These are phyloP conservation scores for Coranthus polyacanthus DNA, from an alignment of 2,797 vertebrate species.

Conservation along the genomic window DNA sequence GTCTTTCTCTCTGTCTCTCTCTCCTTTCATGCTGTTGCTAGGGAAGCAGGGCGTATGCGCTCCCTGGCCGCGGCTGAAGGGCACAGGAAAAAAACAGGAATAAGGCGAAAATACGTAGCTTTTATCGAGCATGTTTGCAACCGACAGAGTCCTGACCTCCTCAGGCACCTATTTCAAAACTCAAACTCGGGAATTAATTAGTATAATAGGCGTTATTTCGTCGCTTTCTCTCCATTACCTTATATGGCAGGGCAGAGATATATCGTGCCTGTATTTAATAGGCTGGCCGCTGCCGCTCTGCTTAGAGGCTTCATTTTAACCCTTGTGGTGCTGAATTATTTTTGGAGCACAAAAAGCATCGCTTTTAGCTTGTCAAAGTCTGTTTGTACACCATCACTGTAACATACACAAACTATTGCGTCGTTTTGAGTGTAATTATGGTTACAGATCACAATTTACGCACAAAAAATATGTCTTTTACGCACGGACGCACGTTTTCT, in stretches of 20 bases:
- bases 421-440: not conserved
- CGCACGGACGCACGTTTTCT: conserved; percentile 3
- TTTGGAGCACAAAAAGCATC: conserved; percentile 48
- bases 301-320: conserved; percentile 80
- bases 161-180: conserved; percentile 17
- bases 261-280: conserved; percentile 81
- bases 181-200: conserved; percentile 53
- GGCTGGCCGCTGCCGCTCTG: conserved; percentile 82
- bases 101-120: conserved; percentile 35
- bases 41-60: conserved; percentile 85
- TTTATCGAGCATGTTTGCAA: conserved; percentile 36
- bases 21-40: conserved; percentile 80
- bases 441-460: conserved; percentile 1
- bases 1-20: conserved; percentile 29
- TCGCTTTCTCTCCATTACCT: conserved; percentile 81
- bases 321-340: conserved; percentile 83
- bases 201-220: conserved; percentile 61
- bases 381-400: not conserved
- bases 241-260: conserved; percentile 87
- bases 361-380: not conserved
- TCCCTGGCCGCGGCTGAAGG: conserved; percentile 76
- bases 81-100: conserved; percentile 62
- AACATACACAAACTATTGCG: not conserved
- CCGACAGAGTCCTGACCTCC: not conserved
- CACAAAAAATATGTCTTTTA: conserved; percentile 1